Evolutionary conservation across 2,113 vertebrate genomes (phyloP).

Genomic region (Xenus cinereus): DNA sequence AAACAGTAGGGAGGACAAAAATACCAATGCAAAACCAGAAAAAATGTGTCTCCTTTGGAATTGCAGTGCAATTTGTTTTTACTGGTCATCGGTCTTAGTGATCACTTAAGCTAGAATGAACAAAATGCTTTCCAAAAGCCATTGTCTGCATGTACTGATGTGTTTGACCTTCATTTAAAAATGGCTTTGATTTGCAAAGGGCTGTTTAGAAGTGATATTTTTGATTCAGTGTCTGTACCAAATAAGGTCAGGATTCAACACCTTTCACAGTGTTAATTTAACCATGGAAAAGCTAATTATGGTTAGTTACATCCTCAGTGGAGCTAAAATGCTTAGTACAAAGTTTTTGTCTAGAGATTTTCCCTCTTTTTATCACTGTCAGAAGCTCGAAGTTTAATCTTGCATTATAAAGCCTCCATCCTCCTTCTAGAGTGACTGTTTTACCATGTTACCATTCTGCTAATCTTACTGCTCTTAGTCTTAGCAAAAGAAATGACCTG

Average conservation of each 20-base stretch:
- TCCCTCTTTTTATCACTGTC: background rate
- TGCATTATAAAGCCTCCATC: background rate
- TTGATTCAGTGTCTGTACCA: background rate
- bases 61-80: background rate
- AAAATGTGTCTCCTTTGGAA: background rate
- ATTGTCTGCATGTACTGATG: background rate
- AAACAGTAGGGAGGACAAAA: background rate
- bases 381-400: background rate
- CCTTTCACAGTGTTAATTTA: conserved; percentile 12
- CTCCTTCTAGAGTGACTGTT: background rate
- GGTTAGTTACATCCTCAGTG: background rate
- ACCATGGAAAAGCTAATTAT: background rate
- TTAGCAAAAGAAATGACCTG: conserved; percentile 11
- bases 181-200: background rate
- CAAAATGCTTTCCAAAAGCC: background rate
- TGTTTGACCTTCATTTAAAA: conserved; percentile 6
- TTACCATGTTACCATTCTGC: background rate
- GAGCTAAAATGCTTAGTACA: background rate
- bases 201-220: background rate
- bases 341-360: background rate
- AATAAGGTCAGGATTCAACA: background rate
- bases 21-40: background rate
- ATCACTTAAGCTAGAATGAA: background rate
- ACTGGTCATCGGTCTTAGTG: background rate
- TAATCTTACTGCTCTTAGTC: background rate